Conservation (phyloP, 2,888 invertebrate species). For the Coleophora flavipennella region DNA sequence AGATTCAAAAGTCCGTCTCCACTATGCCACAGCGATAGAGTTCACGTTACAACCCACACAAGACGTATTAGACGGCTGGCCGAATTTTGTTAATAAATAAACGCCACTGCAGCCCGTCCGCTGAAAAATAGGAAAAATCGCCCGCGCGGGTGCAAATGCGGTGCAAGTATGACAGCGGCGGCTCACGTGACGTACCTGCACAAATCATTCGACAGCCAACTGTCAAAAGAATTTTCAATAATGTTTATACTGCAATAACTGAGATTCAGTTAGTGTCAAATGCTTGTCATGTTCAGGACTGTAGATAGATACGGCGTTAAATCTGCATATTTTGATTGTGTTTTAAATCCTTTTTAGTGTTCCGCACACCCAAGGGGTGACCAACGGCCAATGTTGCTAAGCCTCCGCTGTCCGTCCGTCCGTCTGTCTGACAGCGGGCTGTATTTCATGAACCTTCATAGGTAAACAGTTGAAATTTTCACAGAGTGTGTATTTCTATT, state of each 20-base stretch:
- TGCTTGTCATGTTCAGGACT: no score
- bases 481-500: no score
- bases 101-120: constrained; percentile 53
- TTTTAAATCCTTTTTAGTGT: no score
- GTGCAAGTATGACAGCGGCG: constrained; percentile 64
- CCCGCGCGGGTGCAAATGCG: constrained; percentile 56
- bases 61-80: constrained; percentile 53
- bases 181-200: constrained; percentile 51
- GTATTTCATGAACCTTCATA: no score
- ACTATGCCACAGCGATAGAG: constrained; percentile 32
- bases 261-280: constrained; percentile 39
- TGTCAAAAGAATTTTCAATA: constrained; percentile 69
- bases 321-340: no score
- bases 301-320: constrained; percentile 4
- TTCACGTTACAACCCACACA: constrained; percentile 22
- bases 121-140: constrained; percentile 55
- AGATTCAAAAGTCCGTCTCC: constrained; percentile 14
- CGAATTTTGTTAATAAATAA: constrained; percentile 73
- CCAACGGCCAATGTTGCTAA: no score
- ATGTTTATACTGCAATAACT: constrained; percentile 45
- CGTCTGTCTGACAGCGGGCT: no score
- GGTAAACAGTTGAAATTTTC: no score
- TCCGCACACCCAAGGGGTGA: no score
- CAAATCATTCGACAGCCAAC: constrained; percentile 61
- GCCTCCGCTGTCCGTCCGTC: no score